Base-by-base conservation (phyloP, 2,797 vertebrate genomes). In the Rhinophrynus dorsalis region DNA sequence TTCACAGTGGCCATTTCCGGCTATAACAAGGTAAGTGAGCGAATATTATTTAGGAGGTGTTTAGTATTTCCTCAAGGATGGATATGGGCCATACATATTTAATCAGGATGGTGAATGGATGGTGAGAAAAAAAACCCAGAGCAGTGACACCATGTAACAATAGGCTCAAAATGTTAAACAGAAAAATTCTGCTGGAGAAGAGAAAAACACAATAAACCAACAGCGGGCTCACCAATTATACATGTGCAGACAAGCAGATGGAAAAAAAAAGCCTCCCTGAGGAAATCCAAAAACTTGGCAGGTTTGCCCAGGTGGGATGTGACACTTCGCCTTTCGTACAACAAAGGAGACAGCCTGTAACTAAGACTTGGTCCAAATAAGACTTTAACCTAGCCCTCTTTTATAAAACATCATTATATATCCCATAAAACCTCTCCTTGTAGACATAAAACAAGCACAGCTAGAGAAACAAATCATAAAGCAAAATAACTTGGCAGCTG, bases 211-310 rank as follows among this genome's bases (percentile, higher is more conserved):
- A 80, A 80, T 76, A 82, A 32, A 76, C 78, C 86, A 84, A 82
- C 83, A 84, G 88, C 79, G 78, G 85, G 84, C 82, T 89, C 80
- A 84, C 83, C 85, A 85, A 86, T 88, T 89, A 84, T 84, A 88
- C 89, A 88, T 87, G 87, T 84, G 82, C 84, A 86, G 86, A 89
- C 87, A 90, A 84, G 87, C 84, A 69, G 84, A 82, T 73, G 81
- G 86, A 88, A 88, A 89, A 65, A 81, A 87, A 73, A 82, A 88
- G 77, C 78, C 82, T 89, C 83, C 84, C 86, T 81, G 83, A 85
- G 85, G 86, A 89, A 87, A 88, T 87, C 77, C 81, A 79, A 81
- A 66, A 85, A 83, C 85, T 89, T 89, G 87, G 87, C 88, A 89
- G 82, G 42, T 80, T 84, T 81, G 82, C 73, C 81, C 83, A 89